These are phyloP conservation scores for Falco concolor DNA, from an alignment of 2,797 vertebrate species.

Conservation along the genomic window DNA sequence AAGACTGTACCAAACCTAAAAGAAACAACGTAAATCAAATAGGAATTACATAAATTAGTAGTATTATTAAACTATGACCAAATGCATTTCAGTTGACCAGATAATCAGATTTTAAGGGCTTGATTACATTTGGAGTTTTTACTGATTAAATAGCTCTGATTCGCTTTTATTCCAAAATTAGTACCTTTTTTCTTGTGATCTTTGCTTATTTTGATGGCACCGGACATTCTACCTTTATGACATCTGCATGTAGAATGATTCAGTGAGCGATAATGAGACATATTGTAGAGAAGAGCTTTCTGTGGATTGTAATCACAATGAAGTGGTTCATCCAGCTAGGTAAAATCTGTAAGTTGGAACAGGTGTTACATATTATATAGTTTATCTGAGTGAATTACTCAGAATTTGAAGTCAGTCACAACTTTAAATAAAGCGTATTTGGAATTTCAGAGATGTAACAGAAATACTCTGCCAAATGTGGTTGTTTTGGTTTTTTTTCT, in stretches of 20 bases:
- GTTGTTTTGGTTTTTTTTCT: too few relatives aligned
- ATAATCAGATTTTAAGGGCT: neutral
- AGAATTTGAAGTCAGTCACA: neutral
- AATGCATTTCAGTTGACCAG: neutral
- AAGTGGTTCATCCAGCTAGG: neutral
- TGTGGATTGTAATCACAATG: neutral
- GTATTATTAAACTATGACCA: neutral
- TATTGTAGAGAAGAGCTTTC: neutral
- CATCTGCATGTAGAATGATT: neutral
- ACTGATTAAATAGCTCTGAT: neutral
- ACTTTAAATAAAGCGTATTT: neutral
- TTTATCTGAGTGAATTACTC: neutral
- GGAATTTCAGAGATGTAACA: neutral
- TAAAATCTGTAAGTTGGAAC: neutral
- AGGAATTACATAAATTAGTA: neutral
- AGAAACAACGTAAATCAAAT: neutral
- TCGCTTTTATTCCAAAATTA: neutral
- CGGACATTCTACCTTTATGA: neutral
- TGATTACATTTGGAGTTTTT: neutral
- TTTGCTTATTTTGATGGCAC: neutral
- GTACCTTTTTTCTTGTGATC: neutral
- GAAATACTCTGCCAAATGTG: neutral
- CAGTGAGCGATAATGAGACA: neutral
- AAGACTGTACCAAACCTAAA: neutral
- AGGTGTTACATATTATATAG: neutral